These are phyloP conservation scores for Gerris lacustris DNA, from an alignment of 2,888 invertebrate species.

Conservation along the genomic window DNA sequence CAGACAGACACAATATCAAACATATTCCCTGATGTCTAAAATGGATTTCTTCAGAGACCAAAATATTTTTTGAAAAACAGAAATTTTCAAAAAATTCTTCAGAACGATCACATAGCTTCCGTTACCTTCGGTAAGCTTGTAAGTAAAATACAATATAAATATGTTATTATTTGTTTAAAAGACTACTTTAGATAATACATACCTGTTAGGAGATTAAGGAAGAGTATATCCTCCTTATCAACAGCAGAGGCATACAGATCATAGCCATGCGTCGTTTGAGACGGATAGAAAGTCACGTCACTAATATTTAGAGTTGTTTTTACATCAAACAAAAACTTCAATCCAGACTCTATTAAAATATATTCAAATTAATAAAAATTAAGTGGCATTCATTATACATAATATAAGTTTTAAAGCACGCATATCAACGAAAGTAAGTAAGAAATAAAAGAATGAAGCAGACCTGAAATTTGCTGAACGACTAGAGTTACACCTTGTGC, in stretches of 20 bases:
- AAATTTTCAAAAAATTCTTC: too few species aligned
- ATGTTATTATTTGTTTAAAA: too few species aligned
- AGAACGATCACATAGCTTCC: too few species aligned
- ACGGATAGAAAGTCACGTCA: constrained; percentile 59
- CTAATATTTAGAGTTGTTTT: constrained; percentile 61
- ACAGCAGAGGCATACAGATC: constrained; percentile 59
- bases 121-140: too few species aligned
- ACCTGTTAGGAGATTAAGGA: constrained; percentile 55
- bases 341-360: constrained; percentile 44
- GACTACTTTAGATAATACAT: constrained; percentile 23
- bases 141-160: too few species aligned
- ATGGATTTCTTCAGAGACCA: too few species aligned
- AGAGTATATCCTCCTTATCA: constrained; percentile 58
- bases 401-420: too few species aligned
- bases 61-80: too few species aligned
- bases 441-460: constrained; percentile 27
- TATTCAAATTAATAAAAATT: background rate
- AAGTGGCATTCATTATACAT: too few species aligned
- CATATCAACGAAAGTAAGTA: background rate
- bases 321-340: constrained; percentile 58
- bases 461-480: constrained; percentile 49
- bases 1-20: too few species aligned
- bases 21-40: too few species aligned
- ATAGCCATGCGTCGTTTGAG: constrained; percentile 56
- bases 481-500: constrained; percentile 48